Base-by-base conservation (phyloP, 2,797 vertebrate species). In the Parotocinclus haroldoi region DNA sequence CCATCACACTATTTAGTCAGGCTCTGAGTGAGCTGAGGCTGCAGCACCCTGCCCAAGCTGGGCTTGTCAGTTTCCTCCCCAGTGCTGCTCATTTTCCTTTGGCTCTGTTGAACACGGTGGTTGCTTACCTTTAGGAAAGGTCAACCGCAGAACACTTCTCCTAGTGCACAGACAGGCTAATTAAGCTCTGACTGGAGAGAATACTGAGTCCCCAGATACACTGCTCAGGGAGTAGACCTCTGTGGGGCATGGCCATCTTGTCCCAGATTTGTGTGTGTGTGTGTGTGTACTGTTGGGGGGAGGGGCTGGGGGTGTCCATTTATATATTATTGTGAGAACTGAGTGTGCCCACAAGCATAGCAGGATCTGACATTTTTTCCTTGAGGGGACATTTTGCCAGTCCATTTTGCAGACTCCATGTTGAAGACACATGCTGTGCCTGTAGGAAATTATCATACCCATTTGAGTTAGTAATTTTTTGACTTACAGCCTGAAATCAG, bases 91-190 rank as follows among this genome's bases (percentile, higher is more conserved):
- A 80, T 85, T 84, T 75, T 83, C 77, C 75, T 77, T 58, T 67
- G 78, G 73, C 80, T 66, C 80, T 83, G 83, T 78, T 81, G 78
- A 86, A 83, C 87, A 87, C 76, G 60, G 74, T 56, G 70, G 76
- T 77, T 69, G 83, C 81, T 83, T 83, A 81, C 86, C 80, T 83
- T 85, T 84, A 76, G 58, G 66, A 88, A 89, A 88, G 88, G 87
- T 89, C 86, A 87, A 84, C 79, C 80, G 76, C 80, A 84, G 82
- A 85, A 76, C 76, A 69, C 78, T 79, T 84, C 84, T 86, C 78
- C 78, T 73, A 77, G 83, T 81, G 62, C 79, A 75, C 59, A 71
- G 77, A 76, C 62, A 50, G 63, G 70, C 86, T 88, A 88, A 90
- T 89, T 89, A 89, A 81, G 79, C 80, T 71, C 66, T 14, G 39